Base-by-base conservation (phyloP, 1,140 invertebrate species). In the Micrasema minimum region DNA sequence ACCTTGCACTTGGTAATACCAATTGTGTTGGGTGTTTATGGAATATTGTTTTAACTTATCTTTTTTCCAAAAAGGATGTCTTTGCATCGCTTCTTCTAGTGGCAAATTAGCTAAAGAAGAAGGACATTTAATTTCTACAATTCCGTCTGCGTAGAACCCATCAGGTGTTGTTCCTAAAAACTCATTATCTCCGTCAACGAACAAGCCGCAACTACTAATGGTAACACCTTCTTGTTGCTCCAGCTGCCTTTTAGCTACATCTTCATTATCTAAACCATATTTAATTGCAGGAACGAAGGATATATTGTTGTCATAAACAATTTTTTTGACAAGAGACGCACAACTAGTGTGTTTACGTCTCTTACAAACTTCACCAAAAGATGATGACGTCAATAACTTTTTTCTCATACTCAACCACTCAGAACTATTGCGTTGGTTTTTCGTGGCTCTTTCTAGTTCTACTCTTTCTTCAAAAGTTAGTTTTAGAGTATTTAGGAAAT, bases 71-170 rank as follows among this genome's bases (percentile, higher is more conserved):
- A 48, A 48, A 12, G 2, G 16, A 20, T 48, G 16, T 48, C 16
- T 69, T 20, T 48, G 2, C 45, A 48, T 48, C 14, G 14, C 16
- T 14, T 48, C 45, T 48, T 48, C n/a, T 2, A 20, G 10, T 12
- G n/a, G 7, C 10, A 48, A 14, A 35, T 31, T 20, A 6, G 10
- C 16, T 11, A 31, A 22, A n/a, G 67, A 48, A 51, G 37, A 22
- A 4, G 67, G 67, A 38, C 67, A 69, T 62, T 69, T 69, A 16
- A 69, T 69, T 69, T 69, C 67, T 31, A 69, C 46, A 51, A 64
- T 51, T 2, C 45, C 46, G 23, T 70, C 57, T 50, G 11, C 26
- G 35, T 50, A 50, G 9, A 45, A 18, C 2, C 68, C 68, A 65
- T 71, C 69, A 12, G 69, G 69, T 31, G 62, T 66, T 4, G 61